phyloP scores from a whole-genome alignment of 2,113 vertebrate genomes.

The Atherinomorus stipes region DNA sequence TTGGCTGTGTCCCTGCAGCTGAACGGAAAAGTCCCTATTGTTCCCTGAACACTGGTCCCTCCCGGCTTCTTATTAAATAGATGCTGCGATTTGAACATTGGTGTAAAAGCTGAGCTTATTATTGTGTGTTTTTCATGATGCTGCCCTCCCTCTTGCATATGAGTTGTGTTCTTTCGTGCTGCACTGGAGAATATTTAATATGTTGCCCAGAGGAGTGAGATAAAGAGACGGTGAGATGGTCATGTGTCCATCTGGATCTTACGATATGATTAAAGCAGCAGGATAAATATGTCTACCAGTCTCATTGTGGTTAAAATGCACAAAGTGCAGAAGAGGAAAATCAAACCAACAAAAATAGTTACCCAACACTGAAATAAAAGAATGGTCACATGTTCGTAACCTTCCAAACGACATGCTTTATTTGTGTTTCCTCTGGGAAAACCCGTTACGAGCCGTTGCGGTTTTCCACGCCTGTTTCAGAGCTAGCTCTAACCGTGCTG shows the following conservation, averaged over 20 bases:
- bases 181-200: conserved; percentile 39
- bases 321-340: too few species aligned
- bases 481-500: too few species aligned
- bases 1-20: conserved; percentile 64
- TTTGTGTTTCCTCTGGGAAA: too few species aligned
- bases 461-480: too few species aligned
- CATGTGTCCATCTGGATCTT: too few species aligned
- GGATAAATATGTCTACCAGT: too few species aligned
- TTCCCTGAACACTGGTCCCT: conserved; percentile 46
- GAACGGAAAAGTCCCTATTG: conserved; percentile 47
- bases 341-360: background rate
- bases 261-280: too few species aligned
- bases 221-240: conserved; percentile 7
- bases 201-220: conserved; percentile 9
- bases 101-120: conserved; percentile 51
- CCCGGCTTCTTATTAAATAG: conserved; percentile 75
- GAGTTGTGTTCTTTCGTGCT: conserved; percentile 11
- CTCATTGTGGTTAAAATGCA: too few species aligned
- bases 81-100: conserved; percentile 67
- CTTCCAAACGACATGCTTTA: too few species aligned
- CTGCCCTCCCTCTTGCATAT: conserved; percentile 6
- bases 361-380: background rate
- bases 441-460: too few species aligned
- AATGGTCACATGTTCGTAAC: too few species aligned
- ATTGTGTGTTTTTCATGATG: conserved; percentile 45